phyloP scores from a whole-genome alignment of 2,113 vertebrate genomes.

The Hipposideros armiger region DNA sequence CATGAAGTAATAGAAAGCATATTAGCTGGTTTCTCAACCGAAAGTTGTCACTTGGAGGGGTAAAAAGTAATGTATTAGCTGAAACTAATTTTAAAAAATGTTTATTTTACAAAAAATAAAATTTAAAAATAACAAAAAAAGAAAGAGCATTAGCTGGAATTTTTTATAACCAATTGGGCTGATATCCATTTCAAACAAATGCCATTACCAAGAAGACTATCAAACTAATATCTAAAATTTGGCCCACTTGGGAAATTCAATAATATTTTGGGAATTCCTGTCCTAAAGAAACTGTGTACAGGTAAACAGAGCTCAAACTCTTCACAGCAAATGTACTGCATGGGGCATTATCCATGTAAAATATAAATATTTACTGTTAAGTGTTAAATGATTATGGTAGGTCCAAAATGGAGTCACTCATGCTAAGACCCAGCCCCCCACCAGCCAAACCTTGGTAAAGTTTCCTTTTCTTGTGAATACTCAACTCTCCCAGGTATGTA shows the following conservation, averaged over 20 bases:
- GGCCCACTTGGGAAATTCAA: not conserved
- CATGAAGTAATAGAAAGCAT: not conserved
- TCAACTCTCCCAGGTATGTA: not conserved
- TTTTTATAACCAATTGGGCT: not conserved
- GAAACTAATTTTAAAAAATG: too few relatives aligned
- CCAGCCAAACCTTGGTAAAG: not conserved
- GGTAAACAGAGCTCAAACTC: not conserved
- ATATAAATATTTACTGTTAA: not conserved
- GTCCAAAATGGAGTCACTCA: not conserved
- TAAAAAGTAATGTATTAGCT: too few relatives aligned
- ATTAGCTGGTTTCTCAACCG: not conserved
- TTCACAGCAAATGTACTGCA: not conserved
- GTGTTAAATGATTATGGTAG: conserved; percentile 3
- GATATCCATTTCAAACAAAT: not conserved
- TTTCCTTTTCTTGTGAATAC: conserved; percentile 10
- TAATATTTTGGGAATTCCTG: not conserved
- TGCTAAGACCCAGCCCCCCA: not conserved
- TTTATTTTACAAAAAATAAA: too few relatives aligned
- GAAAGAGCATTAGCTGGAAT: not conserved
- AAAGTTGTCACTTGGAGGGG: too few relatives aligned
- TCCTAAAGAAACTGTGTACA: not conserved
- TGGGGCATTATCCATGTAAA: conserved; percentile 21
- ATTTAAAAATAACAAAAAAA: too few relatives aligned
- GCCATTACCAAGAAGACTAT: not conserved
- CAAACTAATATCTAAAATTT: not conserved